Percentiles rank a stretch among this genome's conserved stretches.
phyloP scores from a whole-genome alignment of 2,113 vertebrate genomes.

The Crotalus horridus region DNA sequence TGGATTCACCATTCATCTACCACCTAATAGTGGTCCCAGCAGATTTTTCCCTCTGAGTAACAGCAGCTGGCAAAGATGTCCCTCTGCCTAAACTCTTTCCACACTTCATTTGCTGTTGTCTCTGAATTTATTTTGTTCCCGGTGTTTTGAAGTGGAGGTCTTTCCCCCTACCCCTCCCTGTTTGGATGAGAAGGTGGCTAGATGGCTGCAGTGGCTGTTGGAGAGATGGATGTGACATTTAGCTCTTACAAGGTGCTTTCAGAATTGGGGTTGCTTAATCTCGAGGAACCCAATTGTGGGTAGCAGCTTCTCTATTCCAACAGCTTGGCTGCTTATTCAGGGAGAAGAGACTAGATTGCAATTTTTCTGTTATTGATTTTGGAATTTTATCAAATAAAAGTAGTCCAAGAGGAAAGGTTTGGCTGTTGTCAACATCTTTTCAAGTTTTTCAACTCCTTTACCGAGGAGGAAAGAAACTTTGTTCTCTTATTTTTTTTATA shows the following conservation, averaged over 20 bases:
- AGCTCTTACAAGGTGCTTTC: not conserved
- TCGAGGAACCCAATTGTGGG: fast-evolving
- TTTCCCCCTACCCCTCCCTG: conserved; percentile 1
- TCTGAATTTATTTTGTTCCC: conserved; percentile 25
- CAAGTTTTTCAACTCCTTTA: not conserved
- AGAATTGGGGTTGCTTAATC: not conserved
- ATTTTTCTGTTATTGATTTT: conserved; percentile 57
- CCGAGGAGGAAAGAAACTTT: not conserved
- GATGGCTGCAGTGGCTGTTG: conserved; percentile 4
- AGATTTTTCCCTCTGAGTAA: conserved; percentile 26
- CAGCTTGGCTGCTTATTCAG: conserved; percentile 35
- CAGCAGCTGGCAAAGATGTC: conserved; percentile 29
- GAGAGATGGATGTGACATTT: not conserved
- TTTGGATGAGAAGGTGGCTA: conserved; percentile 30
- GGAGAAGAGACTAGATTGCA: conserved; percentile 41
- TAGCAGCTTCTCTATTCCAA: not conserved
- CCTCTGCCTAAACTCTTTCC: conserved; percentile 35
- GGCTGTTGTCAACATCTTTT: not conserved
- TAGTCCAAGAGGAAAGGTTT: conserved; percentile 62
- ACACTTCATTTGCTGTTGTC: conserved; percentile 40
- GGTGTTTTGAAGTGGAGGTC: conserved; percentile 44
- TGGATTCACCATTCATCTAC: conserved; percentile 49
- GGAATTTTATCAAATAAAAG: conserved; percentile 79
- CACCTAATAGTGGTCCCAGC: conserved; percentile 28
- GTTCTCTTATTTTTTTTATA: not conserved